These are phyloP conservation scores for Phortica okadai DNA, from an alignment of 2,888 invertebrate genomes.

Conservation along the genomic window DNA sequence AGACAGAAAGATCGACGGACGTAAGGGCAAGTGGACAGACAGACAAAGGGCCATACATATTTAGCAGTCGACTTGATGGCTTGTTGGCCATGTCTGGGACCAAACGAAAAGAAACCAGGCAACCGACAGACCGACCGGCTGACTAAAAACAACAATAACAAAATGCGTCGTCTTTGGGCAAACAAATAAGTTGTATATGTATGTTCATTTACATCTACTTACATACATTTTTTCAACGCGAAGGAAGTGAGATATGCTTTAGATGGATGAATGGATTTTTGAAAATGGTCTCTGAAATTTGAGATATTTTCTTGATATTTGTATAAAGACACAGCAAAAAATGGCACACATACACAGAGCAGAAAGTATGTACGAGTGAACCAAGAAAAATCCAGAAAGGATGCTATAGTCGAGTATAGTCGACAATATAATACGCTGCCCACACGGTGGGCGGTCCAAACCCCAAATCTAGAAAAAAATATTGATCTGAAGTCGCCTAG, in stretches of 20 bases:
- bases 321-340: slow-evolving; percentile 1
- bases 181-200: slow-evolving; percentile 18
- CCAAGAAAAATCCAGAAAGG: neutral
- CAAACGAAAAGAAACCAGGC: neutral
- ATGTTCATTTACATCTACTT: neutral
- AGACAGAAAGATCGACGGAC: slow-evolving; percentile 37
- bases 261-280: slow-evolving; percentile 29
- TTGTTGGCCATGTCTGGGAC: slow-evolving; percentile 24
- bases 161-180: slow-evolving; percentile 58
- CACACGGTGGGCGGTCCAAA: no score
- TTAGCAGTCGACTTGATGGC: slow-evolving; percentile 30
- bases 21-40: slow-evolving; percentile 21
- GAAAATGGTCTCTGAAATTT: slow-evolving; percentile 63
- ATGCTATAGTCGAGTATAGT: neutral
- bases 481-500: no score
- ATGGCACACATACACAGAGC: neutral
- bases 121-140: neutral
- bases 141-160: slow-evolving; percentile 32
- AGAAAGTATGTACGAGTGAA: neutral
- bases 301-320: slow-evolving; percentile 65
- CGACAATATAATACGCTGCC: no score
- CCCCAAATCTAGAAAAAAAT: no score
- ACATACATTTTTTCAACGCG: neutral
- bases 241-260: neutral
- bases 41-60: slow-evolving; percentile 33